phyloP scores from a whole-genome alignment of 2,797 vertebrate species.

The Antrozous pallidus region DNA sequence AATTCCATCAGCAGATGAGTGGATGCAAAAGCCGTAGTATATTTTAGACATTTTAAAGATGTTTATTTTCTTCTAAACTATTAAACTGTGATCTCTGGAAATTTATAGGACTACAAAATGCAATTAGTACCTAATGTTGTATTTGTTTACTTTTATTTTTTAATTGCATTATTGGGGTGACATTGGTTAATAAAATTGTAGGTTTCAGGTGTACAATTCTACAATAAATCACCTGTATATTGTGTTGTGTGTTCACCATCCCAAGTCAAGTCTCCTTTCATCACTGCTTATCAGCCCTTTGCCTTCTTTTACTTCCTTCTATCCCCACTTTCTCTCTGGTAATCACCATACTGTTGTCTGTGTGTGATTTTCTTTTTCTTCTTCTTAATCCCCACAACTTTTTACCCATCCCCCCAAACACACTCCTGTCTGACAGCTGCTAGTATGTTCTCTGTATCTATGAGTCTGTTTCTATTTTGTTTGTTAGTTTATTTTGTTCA shows the following conservation, averaged over 20 bases:
- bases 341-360: neutral
- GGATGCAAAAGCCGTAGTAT: too few relatives aligned
- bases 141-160: neutral
- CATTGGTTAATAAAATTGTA: neutral
- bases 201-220: neutral
- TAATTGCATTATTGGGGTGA: neutral
- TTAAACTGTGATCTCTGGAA: constrained; percentile 35
- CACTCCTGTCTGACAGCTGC: neutral
- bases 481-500: neutral
- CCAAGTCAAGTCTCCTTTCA: neutral
- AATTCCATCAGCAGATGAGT: too few relatives aligned
- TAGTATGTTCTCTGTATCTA: neutral
- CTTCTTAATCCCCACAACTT: neutral
- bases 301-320: neutral
- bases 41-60: constrained; percentile 39
- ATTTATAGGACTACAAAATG: neutral
- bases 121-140: neutral
- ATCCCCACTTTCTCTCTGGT: neutral
- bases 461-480: neutral
- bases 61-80: constrained; percentile 36
- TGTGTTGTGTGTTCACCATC: neutral
- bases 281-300: neutral
- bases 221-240: neutral
- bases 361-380: neutral
- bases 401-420: neutral